Percentiles rank a stretch among this genome's conserved stretches.
These are phyloP conservation scores for Chroicocephalus ridibundus DNA, from an alignment of 2,113 vertebrate species.

Conservation along the genomic window DNA sequence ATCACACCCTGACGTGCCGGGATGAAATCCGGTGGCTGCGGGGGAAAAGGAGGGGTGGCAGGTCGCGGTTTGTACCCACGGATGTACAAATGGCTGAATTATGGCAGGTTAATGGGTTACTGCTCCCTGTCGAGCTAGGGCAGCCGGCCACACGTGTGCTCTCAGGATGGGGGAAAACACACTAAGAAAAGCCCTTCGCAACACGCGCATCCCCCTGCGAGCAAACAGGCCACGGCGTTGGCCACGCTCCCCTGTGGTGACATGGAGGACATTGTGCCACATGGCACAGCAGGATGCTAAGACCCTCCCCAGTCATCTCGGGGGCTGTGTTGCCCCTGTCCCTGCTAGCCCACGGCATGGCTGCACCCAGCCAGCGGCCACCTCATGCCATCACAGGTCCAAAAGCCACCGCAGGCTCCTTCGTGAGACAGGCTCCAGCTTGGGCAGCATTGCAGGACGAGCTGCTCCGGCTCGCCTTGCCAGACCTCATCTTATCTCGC, in stretches of 20 bases:
- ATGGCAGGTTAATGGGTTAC: background rate
- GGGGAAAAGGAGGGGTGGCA: background rate
- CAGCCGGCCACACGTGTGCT: rapidly evolving
- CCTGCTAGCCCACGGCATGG: background rate
- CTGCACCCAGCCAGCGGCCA: background rate
- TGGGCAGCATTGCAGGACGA: background rate
- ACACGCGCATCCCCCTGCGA: rapidly evolving
- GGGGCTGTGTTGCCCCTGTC: background rate
- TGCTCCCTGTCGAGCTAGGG: background rate
- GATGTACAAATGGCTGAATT: background rate
- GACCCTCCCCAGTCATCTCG: rapidly evolving
- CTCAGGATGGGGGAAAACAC: background rate
- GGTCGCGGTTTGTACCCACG: rapidly evolving
- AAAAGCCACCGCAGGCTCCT: background rate
- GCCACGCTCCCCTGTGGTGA: rapidly evolving
- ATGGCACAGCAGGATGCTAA: background rate
- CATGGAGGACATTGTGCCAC: rapidly evolving
- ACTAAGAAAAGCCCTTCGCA: background rate
- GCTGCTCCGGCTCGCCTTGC: constrained; percentile 42
- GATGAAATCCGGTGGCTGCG: rapidly evolving
- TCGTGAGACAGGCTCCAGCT: background rate
- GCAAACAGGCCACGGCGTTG: rapidly evolving
- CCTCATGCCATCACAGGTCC: background rate
- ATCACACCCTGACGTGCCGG: rapidly evolving
- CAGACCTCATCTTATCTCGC: constrained; percentile 12